These are phyloP conservation scores for Oreortyx pictus DNA, from an alignment of 2,797 vertebrate species.

Conservation along the genomic window DNA sequence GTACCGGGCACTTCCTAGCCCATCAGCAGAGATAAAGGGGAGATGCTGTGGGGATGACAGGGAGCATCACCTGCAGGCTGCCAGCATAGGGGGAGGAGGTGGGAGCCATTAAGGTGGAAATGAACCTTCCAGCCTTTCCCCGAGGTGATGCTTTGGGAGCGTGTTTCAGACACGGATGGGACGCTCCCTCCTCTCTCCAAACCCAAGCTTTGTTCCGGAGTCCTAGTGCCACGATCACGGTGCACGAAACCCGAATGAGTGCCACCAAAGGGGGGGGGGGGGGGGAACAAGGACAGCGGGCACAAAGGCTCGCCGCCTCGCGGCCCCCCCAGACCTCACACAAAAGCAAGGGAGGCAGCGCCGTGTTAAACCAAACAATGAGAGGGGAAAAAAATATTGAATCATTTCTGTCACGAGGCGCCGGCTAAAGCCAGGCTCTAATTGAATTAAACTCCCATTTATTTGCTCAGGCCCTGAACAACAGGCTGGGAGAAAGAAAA, in stretches of 20 bases:
- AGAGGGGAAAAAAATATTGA: conserved; percentile 86
- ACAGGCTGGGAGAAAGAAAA: conserved; percentile 84
- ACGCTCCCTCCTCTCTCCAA: background rate
- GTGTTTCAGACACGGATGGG: background rate
- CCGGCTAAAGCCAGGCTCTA: conserved; percentile 91
- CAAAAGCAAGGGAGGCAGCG: conserved; percentile 95
- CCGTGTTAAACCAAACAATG: conserved; percentile 97
- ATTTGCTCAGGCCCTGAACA: conserved; percentile 94
- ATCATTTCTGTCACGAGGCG: conserved; percentile 91
- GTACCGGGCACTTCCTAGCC: conserved; percentile 79
- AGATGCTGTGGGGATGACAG: conserved; percentile 79
- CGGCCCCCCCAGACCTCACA: conserved; percentile 86
- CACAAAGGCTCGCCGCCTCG: conserved; percentile 96
- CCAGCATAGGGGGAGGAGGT: conserved; percentile 62
- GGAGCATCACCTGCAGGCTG: conserved; percentile 87
- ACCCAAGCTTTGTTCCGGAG: conserved; percentile 41
- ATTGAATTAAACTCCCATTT: conserved; percentile 99
- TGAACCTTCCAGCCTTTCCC: conserved; percentile 77
- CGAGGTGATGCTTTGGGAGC: conserved; percentile 54
- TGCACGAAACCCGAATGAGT: background rate
- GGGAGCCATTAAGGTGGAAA: conserved; percentile 85
- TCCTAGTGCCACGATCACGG: conserved; percentile 50
- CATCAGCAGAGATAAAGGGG: conserved; percentile 80
- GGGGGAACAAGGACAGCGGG: conserved; percentile 90
- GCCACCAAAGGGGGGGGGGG: background rate